phyloP scores from a whole-genome alignment of 1,140 invertebrate genomes.

The Pogonus chalceus region DNA sequence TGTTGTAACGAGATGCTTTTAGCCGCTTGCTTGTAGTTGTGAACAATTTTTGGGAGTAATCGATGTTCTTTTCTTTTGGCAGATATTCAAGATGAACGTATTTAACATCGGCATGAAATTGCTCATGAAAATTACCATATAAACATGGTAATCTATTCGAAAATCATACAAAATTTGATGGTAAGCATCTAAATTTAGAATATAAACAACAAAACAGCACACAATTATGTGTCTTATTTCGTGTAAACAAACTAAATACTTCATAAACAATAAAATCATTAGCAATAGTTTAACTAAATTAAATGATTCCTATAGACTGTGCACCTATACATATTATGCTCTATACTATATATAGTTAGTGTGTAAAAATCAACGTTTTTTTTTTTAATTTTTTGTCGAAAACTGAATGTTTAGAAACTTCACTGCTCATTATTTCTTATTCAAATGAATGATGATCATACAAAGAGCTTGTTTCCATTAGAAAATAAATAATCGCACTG shows the following conservation, averaged over 20 bases:
- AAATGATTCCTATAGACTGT: too few species aligned
- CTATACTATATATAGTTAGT: too few species aligned
- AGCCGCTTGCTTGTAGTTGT: constrained; percentile 1
- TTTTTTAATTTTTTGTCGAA: too few species aligned
- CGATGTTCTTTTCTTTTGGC: constrained; percentile 43
- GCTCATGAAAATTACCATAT: not conserved
- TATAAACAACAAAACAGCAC: not conserved
- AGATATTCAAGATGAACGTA: constrained; percentile 52
- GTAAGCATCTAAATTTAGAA: not conserved
- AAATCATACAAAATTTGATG: not conserved
- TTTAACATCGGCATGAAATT: constrained; percentile 32
- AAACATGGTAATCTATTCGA: not conserved
- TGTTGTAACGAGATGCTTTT: constrained; percentile 44
- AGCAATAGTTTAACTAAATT: not conserved
- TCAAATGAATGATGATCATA: too few species aligned
- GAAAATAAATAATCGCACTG: too few species aligned
- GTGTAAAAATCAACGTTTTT: too few species aligned
- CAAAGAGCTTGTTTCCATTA: too few species aligned
- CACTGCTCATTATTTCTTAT: too few species aligned
- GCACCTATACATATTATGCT: too few species aligned
- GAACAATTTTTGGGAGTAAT: constrained; percentile 28
- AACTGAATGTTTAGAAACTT: too few species aligned
- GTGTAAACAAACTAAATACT: not conserved
- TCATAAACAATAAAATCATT: not conserved
- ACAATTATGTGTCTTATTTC: not conserved